Evolutionary conservation across 2,888 invertebrate species (phyloP).

Genomic region (Sceliomorpha sp.): DNA sequence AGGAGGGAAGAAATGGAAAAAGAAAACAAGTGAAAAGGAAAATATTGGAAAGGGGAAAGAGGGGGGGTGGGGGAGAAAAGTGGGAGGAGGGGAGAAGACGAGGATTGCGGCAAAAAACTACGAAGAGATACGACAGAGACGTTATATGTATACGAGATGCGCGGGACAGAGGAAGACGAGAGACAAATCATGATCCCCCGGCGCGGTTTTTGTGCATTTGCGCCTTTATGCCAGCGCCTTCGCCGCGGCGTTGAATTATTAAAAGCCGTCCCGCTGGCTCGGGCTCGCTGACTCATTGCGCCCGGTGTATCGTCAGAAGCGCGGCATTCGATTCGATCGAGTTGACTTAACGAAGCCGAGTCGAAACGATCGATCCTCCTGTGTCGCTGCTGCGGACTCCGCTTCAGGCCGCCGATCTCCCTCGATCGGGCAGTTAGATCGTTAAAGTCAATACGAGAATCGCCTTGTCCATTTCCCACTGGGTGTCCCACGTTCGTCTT

Average conservation of each 20-base stretch:
- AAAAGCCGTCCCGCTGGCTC: conserved; percentile 55
- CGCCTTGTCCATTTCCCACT: conserved; percentile 30
- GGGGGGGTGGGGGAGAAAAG: conserved; percentile 6
- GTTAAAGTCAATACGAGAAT: conserved; percentile 51
- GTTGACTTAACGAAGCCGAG: conserved; percentile 45
- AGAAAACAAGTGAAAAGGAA: conserved; percentile 4
- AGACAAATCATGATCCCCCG: conserved; percentile 52
- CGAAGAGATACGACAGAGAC: conserved; percentile 24
- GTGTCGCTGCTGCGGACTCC: neutral
- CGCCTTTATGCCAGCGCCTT: conserved; percentile 46
- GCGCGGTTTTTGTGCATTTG: conserved; percentile 53
- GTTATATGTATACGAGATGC: conserved; percentile 30
- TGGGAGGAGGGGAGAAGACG: conserved; percentile 11
- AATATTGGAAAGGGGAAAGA: conserved; percentile 3
- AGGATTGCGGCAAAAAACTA: conserved; percentile 30
- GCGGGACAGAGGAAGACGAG: conserved; percentile 34
- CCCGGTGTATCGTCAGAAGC: conserved; percentile 10
- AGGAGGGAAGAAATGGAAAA: conserved; percentile 25
- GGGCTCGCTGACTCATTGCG: conserved; percentile 33
- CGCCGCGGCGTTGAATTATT: conserved; percentile 65
- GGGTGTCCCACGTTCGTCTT: conserved; percentile 54
- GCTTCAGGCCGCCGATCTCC: conserved; percentile 12
- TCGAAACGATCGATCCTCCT: conserved; percentile 13
- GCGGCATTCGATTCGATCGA: conserved; percentile 31
- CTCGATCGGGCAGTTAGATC: conserved; percentile 48